Conservation (phyloP, 2,113 vertebrate genomes). For the Pogonocichla stellata region DNA sequence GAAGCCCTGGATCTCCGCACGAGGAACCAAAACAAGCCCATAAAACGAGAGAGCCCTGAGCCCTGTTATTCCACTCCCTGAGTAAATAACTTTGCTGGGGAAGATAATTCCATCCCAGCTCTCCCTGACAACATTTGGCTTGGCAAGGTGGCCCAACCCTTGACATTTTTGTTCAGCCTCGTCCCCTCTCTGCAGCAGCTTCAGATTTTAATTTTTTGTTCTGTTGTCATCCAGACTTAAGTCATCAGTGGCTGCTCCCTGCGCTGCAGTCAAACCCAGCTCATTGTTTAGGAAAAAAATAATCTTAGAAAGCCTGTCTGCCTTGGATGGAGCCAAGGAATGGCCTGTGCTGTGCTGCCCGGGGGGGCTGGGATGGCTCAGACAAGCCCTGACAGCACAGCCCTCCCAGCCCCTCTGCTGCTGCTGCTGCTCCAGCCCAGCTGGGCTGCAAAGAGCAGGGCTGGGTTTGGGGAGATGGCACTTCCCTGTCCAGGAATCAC, state of each 20-base stretch:
- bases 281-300: background rate
- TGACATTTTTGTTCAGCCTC: background rate
- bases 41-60: background rate
- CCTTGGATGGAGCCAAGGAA: background rate
- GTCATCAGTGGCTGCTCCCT: background rate
- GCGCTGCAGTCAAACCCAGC: background rate
- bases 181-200: background rate
- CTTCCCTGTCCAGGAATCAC: accelerated
- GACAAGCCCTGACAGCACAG: background rate
- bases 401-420: background rate
- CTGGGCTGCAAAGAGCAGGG: background rate
- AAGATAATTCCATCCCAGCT: background rate
- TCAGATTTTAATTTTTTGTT: background rate
- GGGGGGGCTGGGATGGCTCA: background rate
- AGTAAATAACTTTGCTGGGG: background rate
- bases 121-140: background rate
- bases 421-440: background rate
- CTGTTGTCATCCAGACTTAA: background rate
- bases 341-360: background rate
- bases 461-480: accelerated
- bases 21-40: background rate
- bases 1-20: accelerated
- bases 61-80: background rate
- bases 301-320: constrained; percentile 12
- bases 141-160: background rate